Percentiles rank a stretch among this genome's conserved stretches.
These are phyloP conservation scores for Lasioglossum lativentre DNA, from an alignment of 2,888 invertebrate genomes.

Conservation along the genomic window DNA sequence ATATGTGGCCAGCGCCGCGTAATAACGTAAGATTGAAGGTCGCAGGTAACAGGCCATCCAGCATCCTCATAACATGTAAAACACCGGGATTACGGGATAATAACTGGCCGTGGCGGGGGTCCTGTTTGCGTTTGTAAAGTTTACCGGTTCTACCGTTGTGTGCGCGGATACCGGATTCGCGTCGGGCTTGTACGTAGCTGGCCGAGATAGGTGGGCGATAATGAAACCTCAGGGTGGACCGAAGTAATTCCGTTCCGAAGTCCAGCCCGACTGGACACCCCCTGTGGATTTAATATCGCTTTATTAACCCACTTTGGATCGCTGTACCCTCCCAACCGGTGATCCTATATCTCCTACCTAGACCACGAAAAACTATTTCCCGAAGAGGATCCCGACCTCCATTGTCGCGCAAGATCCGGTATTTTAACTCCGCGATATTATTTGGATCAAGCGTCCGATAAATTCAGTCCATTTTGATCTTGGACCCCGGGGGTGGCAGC, in stretches of 20 bases:
- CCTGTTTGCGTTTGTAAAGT: constrained; percentile 69
- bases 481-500: not conserved
- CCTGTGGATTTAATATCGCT: constrained; percentile 83
- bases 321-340: constrained; percentile 27
- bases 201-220: constrained; percentile 71
- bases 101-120: constrained; percentile 66
- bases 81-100: constrained; percentile 81
- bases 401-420: not conserved
- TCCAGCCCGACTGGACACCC: constrained; percentile 78
- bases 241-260: constrained; percentile 73
- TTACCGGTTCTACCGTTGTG: constrained; percentile 32
- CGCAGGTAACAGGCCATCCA: constrained; percentile 73
- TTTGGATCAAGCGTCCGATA: not conserved
- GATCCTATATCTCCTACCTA: constrained; percentile 17
- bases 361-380: not conserved
- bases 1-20: constrained; percentile 63
- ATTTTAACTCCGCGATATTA: not conserved
- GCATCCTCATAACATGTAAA: constrained; percentile 79
- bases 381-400: not conserved
- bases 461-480: not conserved
- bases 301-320: constrained; percentile 82
- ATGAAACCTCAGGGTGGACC: constrained; percentile 75
- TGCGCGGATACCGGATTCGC: constrained; percentile 18
- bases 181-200: constrained; percentile 24
- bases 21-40: constrained; percentile 80